Base-by-base conservation (phyloP, 92 coral and sea anemone species). In the Parazoanthus atlanticus region DNA sequence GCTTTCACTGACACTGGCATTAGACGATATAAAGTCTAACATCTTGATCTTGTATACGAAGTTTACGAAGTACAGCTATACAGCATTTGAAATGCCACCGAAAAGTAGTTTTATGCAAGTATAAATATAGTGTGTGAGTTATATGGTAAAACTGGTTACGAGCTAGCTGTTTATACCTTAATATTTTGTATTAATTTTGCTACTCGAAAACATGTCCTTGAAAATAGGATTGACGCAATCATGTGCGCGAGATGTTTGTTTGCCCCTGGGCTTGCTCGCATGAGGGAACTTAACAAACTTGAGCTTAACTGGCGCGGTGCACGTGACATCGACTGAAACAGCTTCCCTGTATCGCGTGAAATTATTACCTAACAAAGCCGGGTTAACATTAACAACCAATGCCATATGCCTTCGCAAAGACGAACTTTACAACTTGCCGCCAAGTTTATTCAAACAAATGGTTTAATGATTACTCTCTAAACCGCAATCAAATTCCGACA, bases 141-240 rank as follows among this genome's bases (percentile, higher is more conserved):
- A 16, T 31, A 30, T 2, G n/a, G 46, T 33, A 74, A 25, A 74
- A 19, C 21, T 30, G 33, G 74, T 28, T 26, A 6, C 11, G 33
- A n/a, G 31, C 12, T 46, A 6, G 31, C 12, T 46, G 49, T 46
- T 7, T 46, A 46, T 46, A 46, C 28, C n/a, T 21, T 7, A 66
- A 23, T 1, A 26, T 11, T 6, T 32, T 70, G 16, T 32, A 70
- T 8, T 73, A 73, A 15, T 34, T 19, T 30, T 1, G 36, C 28
- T 19, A 33, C 13, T 33, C 47, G 43, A 36, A 36, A 75, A 75
- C 79, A 75, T 33, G 79, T 33, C 26, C 43, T 17, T 75, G 43
- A 36, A 23, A 75, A 52, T 8, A 75, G 79, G 46, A 75, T 34
- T 75, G 79, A 75, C 79, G 79, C 8, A 75, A 75, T 75, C 43